Percentiles rank a stretch among this genome's conserved stretches.
Conservation (phyloP, 2,888 invertebrate species). For the Acrobeloides nanus region DNA sequence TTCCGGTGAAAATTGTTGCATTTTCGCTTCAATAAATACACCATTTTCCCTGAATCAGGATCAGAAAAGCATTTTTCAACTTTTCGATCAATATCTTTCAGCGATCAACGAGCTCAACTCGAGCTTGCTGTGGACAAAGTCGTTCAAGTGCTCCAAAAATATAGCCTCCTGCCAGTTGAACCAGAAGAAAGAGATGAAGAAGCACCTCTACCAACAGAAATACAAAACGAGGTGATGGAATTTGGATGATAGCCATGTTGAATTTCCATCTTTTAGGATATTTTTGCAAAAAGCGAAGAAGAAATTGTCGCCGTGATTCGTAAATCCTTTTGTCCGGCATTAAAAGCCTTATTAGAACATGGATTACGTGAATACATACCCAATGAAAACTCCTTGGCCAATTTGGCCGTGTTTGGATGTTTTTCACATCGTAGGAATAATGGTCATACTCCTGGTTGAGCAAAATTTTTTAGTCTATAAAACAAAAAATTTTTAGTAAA, state of each 20-base stretch:
- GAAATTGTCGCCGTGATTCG: constrained; percentile 80
- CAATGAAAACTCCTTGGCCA: not conserved
- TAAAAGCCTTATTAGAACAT: constrained; percentile 86
- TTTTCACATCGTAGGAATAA: constrained; percentile 17
- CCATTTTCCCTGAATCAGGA: too few relatives aligned
- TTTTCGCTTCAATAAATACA: too few relatives aligned
- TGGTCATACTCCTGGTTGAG: not conserved
- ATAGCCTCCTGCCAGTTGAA: constrained; percentile 49
- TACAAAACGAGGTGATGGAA: constrained; percentile 25
- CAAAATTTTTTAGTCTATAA: not conserved
- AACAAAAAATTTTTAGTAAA: not conserved
- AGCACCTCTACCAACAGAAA: constrained; percentile 17
- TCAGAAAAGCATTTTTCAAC: too few relatives aligned
- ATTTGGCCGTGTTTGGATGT: constrained; percentile 29
- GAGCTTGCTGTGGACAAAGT: constrained; percentile 74
- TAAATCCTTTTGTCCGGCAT: constrained; percentile 79
- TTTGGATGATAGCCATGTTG: too few relatives aligned
- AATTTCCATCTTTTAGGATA: constrained; percentile 28
- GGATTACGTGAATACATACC: constrained; percentile 62
- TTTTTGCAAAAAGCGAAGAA: constrained; percentile 62
- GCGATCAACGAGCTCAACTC: constrained; percentile 80
- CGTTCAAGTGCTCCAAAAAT: constrained; percentile 58
- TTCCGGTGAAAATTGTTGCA: too few relatives aligned
- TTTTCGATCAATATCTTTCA: constrained; percentile 49
- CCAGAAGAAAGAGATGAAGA: constrained; percentile 11